phyloP scores from a whole-genome alignment of 2,797 vertebrate species.

The Trichosurus vulpecula region DNA sequence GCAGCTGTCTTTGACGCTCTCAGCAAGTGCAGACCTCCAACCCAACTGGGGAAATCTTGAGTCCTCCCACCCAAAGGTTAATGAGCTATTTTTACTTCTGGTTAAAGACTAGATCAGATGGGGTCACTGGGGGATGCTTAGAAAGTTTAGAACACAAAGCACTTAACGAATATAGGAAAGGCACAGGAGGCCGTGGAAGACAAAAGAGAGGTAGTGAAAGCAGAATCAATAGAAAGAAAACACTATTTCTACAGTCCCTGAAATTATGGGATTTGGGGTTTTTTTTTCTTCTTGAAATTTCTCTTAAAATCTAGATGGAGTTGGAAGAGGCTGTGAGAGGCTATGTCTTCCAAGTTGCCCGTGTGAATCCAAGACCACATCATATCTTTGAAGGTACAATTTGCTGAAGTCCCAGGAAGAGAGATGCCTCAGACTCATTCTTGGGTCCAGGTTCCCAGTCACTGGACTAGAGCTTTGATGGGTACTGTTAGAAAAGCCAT shows the following conservation, averaged over 20 bases:
- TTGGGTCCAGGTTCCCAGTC: neutral
- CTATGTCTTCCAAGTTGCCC: neutral
- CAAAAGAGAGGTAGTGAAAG: neutral
- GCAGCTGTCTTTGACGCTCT: neutral
- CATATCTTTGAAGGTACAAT: neutral
- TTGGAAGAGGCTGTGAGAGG: neutral
- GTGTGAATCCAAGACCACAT: slow-evolving; percentile 1
- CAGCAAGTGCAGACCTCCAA: slow-evolving; percentile 51
- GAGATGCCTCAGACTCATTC: neutral
- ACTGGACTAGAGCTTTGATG: neutral
- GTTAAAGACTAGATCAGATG: slow-evolving; percentile 63
- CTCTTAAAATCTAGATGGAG: neutral
- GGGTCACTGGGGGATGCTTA: slow-evolving; percentile 47
- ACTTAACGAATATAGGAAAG: slow-evolving; percentile 8
- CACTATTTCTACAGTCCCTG: rapidly evolving
- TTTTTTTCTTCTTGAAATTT: neutral
- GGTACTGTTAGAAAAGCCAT: neutral
- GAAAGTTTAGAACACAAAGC: slow-evolving; percentile 33
- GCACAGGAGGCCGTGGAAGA: neutral
- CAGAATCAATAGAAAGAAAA: neutral
- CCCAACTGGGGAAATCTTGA: slow-evolving; percentile 32
- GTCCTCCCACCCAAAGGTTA: slow-evolving; percentile 57
- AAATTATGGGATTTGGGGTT: neutral
- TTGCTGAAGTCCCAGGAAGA: neutral
- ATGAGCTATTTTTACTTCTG: slow-evolving; percentile 65